Evolutionary conservation across 2,888 invertebrate species (phyloP).

Genomic region (Polydrusus cervinus): DNA sequence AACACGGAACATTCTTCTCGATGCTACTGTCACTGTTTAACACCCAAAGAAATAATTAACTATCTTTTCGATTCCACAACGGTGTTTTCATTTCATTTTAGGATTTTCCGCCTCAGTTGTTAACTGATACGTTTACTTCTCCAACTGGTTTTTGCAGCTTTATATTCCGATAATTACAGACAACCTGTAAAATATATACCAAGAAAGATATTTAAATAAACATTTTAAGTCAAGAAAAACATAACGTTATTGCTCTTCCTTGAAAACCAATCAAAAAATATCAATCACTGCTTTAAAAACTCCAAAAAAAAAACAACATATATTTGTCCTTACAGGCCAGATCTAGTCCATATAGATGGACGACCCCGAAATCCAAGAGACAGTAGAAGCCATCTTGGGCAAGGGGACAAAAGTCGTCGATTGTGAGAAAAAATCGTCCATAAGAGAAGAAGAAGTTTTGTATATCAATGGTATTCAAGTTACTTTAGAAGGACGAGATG

Average conservation of each 20-base stretch:
- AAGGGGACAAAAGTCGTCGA: constrained; percentile 82
- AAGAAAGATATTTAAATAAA: too few species aligned
- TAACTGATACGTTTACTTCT: constrained; percentile 8
- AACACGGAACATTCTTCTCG: too few species aligned
- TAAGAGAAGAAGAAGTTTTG: constrained; percentile 81
- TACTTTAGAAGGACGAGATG: constrained; percentile 74
- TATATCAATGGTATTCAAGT: constrained; percentile 76
- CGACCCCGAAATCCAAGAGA: constrained; percentile 82
- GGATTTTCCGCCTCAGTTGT: constrained; percentile 2
- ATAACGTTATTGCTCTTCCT: constrained; percentile 8
- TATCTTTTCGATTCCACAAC: neutral
- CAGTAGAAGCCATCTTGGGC: constrained; percentile 83
- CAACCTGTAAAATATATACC: too few species aligned
- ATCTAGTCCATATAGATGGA: constrained; percentile 72
- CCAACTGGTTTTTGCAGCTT: constrained; percentile 6
- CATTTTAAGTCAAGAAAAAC: too few species aligned
- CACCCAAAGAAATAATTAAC: constrained; percentile 6
- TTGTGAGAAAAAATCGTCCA: constrained; percentile 82
- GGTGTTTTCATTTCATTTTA: constrained; percentile 13
- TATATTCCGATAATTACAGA: too few species aligned
- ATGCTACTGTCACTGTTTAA: too few species aligned
- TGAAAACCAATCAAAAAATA: neutral
- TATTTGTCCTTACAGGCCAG: constrained; percentile 10
- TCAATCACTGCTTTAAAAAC: neutral
- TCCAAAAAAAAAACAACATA: neutral